Evolutionary conservation across 92 coral and sea anemone genomes (phyloP).

Genomic region (Plumapathes pennacea): DNA sequence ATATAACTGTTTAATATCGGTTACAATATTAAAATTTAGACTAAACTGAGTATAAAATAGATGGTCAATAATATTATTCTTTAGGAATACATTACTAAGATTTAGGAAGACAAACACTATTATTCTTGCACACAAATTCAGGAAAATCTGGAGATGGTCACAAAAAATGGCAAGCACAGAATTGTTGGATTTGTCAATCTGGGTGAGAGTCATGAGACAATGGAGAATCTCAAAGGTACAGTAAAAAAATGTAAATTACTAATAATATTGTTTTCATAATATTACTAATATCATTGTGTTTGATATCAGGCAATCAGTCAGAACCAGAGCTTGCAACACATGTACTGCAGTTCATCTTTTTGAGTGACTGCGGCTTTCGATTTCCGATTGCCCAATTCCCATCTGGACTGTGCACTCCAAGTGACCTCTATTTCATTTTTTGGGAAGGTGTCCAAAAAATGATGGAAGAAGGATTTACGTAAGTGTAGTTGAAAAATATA

Average conservation of each 20-base stretch:
- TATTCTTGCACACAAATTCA: too few species aligned
- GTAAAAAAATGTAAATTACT: not conserved
- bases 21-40: too few species aligned
- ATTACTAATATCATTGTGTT: too few species aligned
- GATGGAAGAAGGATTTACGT: constrained; percentile 48
- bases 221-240: constrained; percentile 6
- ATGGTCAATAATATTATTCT: too few species aligned
- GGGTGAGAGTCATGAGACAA: constrained; percentile 12
- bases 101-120: too few species aligned
- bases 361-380: constrained; percentile 52
- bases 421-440: constrained; percentile 37
- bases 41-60: too few species aligned
- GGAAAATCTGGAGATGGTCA: constrained; percentile 20
- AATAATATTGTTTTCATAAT: not conserved
- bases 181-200: constrained; percentile 9
- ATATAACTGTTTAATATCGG: too few species aligned
- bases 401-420: constrained; percentile 44
- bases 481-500: too few species aligned
- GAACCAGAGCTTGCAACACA: constrained; percentile 40
- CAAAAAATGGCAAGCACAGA: constrained; percentile 10
- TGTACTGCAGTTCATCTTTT: constrained; percentile 57
- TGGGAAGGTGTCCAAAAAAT: constrained; percentile 64
- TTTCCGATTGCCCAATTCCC: constrained; percentile 71
- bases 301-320: constrained; percentile 6
- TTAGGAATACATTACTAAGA: too few species aligned